Base-by-base conservation (phyloP, 2,113 vertebrate genomes). In the Stigmatopora nigra region DNA sequence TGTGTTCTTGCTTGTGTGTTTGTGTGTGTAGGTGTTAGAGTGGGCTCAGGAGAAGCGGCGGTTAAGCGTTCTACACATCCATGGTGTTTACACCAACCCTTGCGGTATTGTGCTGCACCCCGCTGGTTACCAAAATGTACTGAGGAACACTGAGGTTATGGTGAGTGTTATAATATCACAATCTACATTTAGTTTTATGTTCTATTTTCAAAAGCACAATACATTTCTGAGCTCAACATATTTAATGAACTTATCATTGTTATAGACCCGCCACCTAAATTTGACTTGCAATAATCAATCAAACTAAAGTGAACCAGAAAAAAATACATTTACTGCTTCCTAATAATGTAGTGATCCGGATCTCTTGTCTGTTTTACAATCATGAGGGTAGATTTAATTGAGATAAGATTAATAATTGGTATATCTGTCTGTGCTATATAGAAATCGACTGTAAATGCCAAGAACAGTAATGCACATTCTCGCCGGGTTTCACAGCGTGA, bases 71-170 rank as follows among this genome's bases (percentile, higher is more conserved):
- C 79, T 98, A 41, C 96, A 98, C 57, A 98, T 98, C 81, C 96
- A 98, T 0, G 94, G 95, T 0, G 94, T 97, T 52, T 98, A 98
- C 86, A 98, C 96, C 61, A 98, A 98, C 85, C 96, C 96, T 47
- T 93, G 95, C 1, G 95, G 96, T 51, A 98, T 98, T 4, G 95
- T 97, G 14, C 92, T 98, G 61, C 96, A 98, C 80, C 95, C 94
- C 0, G 95, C 95, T 1, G 94, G 95, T 1, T 98, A 97, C 82
- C 95, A 98, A 89, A 98, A 95, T 4, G 94, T 98, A 63, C 90
- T 98, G 76, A 90, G 95, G 78, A 97, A 96, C 87, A 96, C 94
- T 0, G 94, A 97, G 80, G 96, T 96, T 14, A 98, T 97, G 96
- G 96, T 98, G 86, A 93, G 94, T 12, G 1, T 52, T 15, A 0